Base-by-base conservation (phyloP, 2,888 invertebrate species). In the Priocnemis perturbator region DNA sequence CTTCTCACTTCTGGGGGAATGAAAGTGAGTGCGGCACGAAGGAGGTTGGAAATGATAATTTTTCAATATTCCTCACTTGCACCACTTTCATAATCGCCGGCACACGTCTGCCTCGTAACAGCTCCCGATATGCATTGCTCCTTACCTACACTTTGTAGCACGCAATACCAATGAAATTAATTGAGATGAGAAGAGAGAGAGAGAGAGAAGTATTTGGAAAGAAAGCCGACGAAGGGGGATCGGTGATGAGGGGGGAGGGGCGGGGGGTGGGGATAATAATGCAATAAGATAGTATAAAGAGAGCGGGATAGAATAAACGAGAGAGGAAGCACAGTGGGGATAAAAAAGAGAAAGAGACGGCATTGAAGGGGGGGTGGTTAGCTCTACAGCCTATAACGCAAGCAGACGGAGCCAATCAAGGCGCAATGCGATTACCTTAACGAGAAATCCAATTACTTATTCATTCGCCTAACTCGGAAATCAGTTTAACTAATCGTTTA, bases 401-500 rank as follows among this genome's bases (percentile, higher is more conserved):
- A 85, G 84, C 87, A 86, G 87, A 87, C 87, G 86, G 84, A 86
- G 87, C 87, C 88, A 88, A 88, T 88, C 87, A 88, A 87, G 83
- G 80, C 82, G 85, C 87, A 89, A 89, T 88, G 87, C 87, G 88
- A 89, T 89, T 89, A 89, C 87, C 87, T 88, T 89, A 89, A 89
- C 89, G 88, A 89, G 89, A 89, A 89, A 89, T 89, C 88, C 87
- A 87, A 89, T 89, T 89, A 89, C 89, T 89, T 89, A 89, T 89
- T 89, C 89, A 89, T 89, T 89, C 89, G 86, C 86, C 88, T 88
- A 88, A 88, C 87, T 89, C 86, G 88, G 50, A 89, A 89, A 89
- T 89, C 89, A 89, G 89, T 89, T 89, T 89, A 89, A 89, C 89
- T 89, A 89, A 89, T 89, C 89, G 89, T 89, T 89, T 89, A 89